Base-by-base conservation (phyloP, 1,140 invertebrate species). In the Magallana ariakensis region DNA sequence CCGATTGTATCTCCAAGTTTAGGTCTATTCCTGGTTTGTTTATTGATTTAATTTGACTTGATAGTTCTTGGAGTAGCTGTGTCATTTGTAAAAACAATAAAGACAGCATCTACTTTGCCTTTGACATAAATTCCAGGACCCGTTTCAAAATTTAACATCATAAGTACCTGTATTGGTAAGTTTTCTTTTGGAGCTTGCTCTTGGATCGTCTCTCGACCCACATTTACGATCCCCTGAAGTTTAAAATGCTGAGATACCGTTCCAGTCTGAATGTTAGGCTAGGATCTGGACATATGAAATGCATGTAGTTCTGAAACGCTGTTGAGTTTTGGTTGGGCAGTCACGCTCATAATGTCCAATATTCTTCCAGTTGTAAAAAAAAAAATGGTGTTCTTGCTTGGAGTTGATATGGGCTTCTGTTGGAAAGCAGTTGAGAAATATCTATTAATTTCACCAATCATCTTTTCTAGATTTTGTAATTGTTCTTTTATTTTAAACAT, bases 211-310 rank as follows among this genome's bases (percentile, higher is more conserved):
- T 55, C 22, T 81, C 26, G 80, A 81, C 26, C 22, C 46, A 11
- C 80, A 81, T 26, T 13, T 55, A 55, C 54, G 80, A 55, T 81
- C 80, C 80, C 10, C 13, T 11, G 13, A 16, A 81, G 80, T 81
- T 81, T 81, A 81, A 81, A 13, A 0, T 55, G 16, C 13, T 46
- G 33, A 46, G 7, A 10, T 22, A 33, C 33, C 33, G 33, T 46
- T 46, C 33, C 33, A 46, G 33, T 46, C 33, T 46, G 2, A 46
- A 4, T 46, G 33, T 46, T 46, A 0, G 33, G 33, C 33, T 46
- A 5, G 33, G 33, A 46, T 46, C 0, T 46, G 33, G 33, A 46
- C 33, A 46, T 46, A 46, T 46, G 33, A 46, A 46, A 46, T 46
- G n/a, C n/a, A n/a, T n/a, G 11, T 11, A 55, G 15, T 15, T 16